Evolutionary conservation across 2,888 invertebrate species (phyloP), one percentile per base, ranked within the genome.

Genomic region (Heteromyza rotundicornis): DNA sequence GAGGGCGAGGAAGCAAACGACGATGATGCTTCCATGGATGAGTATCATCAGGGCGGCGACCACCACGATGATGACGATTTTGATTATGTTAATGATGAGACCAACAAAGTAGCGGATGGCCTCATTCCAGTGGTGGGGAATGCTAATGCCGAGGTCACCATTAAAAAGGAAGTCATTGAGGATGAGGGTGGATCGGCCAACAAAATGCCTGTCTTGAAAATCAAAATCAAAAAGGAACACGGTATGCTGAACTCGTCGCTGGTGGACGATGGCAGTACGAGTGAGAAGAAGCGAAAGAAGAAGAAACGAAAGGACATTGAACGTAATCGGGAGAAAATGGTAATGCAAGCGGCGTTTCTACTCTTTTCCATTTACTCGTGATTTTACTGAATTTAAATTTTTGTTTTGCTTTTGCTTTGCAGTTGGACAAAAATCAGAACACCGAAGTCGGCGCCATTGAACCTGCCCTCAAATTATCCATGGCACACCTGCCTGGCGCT

Each of bases 221-320:
- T 83, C 0, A 83, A 82, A 68, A 82, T 83, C n/a, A 81, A 79
- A 52, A 82, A 82, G 51, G 80, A 82, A 57, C 81, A 82, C 62
- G 83, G 82, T 0, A 81, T 76, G 58, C 68, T 83, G 0, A 82
- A 83, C 68, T 81, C 83, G 1, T 77, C 82, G 2, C 70, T 82
- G 17, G 72, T 82, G 0, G 79, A 79, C 56, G 77, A 76, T 16
- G 70, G 74, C 22, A 72, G 72, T 14, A 64, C 66, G 0, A 67
- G 66, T 12, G 78, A 66, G 52, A 76, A 66, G 57, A 69, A 67
- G 60, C 80, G 79, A 60, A 80, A 79, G 66, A 81, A 80, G 65
- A 80, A 79, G 65, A 80, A 79, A 56, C 74, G 76, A 57, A 81
- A 78, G 63, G 79, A 80, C 57, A 10, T n/a, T n/a, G n/a, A n/a